Evolutionary conservation across 2,888 invertebrate species (phyloP), one percentile per base, ranked within the genome.

Genomic region (Timema cristinae): DNA sequence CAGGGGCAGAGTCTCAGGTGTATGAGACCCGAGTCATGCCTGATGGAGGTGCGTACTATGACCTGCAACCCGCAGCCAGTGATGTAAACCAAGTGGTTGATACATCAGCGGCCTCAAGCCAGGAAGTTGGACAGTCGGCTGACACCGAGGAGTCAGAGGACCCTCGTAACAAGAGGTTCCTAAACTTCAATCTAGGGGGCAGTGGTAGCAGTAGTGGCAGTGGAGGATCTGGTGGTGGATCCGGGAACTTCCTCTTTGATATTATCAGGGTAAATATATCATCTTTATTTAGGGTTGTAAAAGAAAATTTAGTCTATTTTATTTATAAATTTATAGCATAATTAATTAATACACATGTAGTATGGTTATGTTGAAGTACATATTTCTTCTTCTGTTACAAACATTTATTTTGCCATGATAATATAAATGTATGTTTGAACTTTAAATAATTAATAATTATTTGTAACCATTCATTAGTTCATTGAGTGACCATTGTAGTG

Each of bases 221-320:
- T 81, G 72, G 81, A 81, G n/a, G 81, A 79, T 80, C 83, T 75
- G 82, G 82, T 11, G 91, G 90, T 76, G 93, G 92, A 71, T 93
- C 93, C 69, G 94, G 94, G 75, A 94, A 94, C 85, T 93, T 94
- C 87, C 86, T 94, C 77, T 93, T 94, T 83, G 94, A 94, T 83
- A 90, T 93, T 81, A 91, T 94, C 82, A 88, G 94, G 88, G 94
- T 94, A 86, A 91, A 92, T 86, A 11, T 66, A 32, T 15, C 16
- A 9, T 51, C 49, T 16, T 69, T 69, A 13, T 48, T 71, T 32
- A 67, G 32, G 11, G 15, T 1, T n/a, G 16, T 6, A 69, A 71
- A 51, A 16, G 59, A 71, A 68, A 9, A 32, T 16, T 52, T 69
- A 51, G n/a, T 2, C 51, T 74, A 50, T 0, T 16, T 8, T 4